Base-by-base conservation (phyloP, 2,113 vertebrate species). In the Lepus americanus region DNA sequence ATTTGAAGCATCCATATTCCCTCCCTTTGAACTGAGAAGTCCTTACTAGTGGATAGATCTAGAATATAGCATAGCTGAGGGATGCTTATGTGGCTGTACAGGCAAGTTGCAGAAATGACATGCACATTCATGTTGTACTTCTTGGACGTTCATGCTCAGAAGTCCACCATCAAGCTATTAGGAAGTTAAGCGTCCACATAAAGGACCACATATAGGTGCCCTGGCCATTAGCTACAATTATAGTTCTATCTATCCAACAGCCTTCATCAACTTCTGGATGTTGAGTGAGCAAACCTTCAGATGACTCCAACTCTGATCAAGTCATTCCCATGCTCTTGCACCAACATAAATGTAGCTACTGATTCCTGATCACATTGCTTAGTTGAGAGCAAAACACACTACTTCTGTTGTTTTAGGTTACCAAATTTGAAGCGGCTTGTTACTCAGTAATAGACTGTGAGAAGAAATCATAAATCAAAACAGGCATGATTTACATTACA, bases 361-460 rank as follows among this genome's bases (percentile, higher is more conserved):
- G 59, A 44, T 33, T 9, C 20, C 51, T 59, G 53, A 22, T 72
- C 16, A 66, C 13, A 36, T 69, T 72, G 73, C 31, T 25, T 69
- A 53, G 33, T 90, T 81, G 14, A 29, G 25, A 89, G 23, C 36
- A 61, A 92, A 85, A 20, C 25, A 89, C 19, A 69, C 33, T 27
- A 67, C 7, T 63, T 73, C 72, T 82, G 13, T 77, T 85, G 33
- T 77, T 82, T 76, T 55, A 77, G 77, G 20, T 13, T 87, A 49
- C 72, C 89, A 84, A 78, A 80, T 74, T 70, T 88, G 16, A 67
- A 90, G 23, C n/a, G 7, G 12, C 59, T 80, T 92, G 51, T 36
- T 87, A 61, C 44, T 90, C 14, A 92, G 61, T 27, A 69, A 14
- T 13, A 66, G 84, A 85, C 36, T 74, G 82, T 33, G 74, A 19